Base-by-base conservation (phyloP, 2,113 vertebrate species). In the Tragelaphus buxtoni region DNA sequence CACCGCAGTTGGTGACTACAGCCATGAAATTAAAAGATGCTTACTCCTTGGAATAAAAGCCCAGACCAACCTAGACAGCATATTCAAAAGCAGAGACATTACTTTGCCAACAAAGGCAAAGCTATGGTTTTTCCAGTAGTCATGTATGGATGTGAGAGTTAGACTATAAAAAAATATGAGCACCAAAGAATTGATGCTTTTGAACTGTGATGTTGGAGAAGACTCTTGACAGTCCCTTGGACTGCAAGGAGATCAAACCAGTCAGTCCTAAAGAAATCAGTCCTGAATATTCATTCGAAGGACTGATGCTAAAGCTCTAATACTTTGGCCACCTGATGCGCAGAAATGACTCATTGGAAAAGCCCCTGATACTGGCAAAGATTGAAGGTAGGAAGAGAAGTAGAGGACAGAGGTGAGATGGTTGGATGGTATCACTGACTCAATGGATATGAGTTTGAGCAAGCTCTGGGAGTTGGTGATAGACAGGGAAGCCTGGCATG, bases 401-500 rank as follows among this genome's bases (percentile, higher is more conserved):
- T 35, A 3, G 9, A 69, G 2, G 18, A 39, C 65, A 69, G n/a
- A 39, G 17, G 63, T 69, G 63, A 69, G n/a, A 69, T 22, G n/a
- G 65, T 69, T 69, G n/a, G n/a, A 10, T 69, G n/a, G 18, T 22
- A 69, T 69, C n/a, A 39, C n/a, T 10, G 18, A 69, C n/a, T 69
- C n/a, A 69, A 5, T 39, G 65, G n/a, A 69, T 17, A 69, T 22
- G n/a, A 69, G 4, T 69, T 69, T 63, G 32, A 63, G 61, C 65
- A 69, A 69, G 9, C 65, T 69, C n/a, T 69, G n/a, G n/a, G n/a
- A 69, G 35, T 22, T 69, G n/a, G 5, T 69, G 65, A 39, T 69
- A 18, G n/a, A 39, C n/a, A 39, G 65, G 4, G 65, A 69, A 69
- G n/a, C n/a, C 18, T 69, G 65, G n/a, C 4, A 0, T 39, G 65